A percentile compares a stretch with the other conserved stretches of the same genome.
phyloP scores from a whole-genome alignment of 2,797 vertebrate species.

The Microctenopoma lineatum region DNA sequence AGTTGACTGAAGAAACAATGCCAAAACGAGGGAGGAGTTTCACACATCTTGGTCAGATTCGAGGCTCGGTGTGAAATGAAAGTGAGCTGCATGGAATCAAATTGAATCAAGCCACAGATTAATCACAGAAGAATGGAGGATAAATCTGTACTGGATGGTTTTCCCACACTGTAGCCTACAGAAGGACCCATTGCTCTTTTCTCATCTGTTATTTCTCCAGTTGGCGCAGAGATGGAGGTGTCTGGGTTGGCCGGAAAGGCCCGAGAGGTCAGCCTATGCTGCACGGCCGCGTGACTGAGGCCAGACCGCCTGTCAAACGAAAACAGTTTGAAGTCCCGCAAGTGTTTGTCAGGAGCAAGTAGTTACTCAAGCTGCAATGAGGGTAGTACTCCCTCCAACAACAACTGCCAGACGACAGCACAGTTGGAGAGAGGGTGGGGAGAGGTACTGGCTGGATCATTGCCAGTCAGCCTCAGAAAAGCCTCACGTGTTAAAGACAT shows the following conservation, averaged over 20 bases:
- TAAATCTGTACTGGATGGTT: conserved; percentile 33
- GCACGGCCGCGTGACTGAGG: conserved; percentile 15
- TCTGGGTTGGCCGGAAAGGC: conserved; percentile 72
- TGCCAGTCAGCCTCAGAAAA: conserved; percentile 55
- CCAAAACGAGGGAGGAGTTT: conserved; percentile 14
- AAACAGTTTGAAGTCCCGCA: conserved; percentile 61
- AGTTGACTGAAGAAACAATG: conserved; percentile 39
- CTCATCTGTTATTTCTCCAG: conserved; percentile 62
- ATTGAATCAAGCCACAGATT: conserved; percentile 24
- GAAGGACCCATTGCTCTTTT: conserved; percentile 50
- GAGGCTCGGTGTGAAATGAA: conserved; percentile 48
- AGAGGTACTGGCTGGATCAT: conserved; percentile 61
- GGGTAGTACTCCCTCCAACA: conserved; percentile 31
- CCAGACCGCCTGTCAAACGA: conserved; percentile 45
- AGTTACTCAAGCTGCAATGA: conserved; percentile 47
- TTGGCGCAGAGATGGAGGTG: conserved; percentile 53
- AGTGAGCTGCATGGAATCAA: conserved; percentile 39
- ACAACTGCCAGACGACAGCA: conserved; percentile 53
- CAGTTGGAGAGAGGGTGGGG: conserved; percentile 60
- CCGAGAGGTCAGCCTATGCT: conserved; percentile 31
- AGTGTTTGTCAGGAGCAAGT: conserved; percentile 59
- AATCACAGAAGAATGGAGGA: conserved; percentile 42
- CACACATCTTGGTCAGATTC: conserved; percentile 28
- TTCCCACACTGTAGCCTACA: conserved; percentile 56
- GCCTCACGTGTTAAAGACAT: conserved; percentile 72